Conservation (phyloP, 2,797 vertebrate genomes). For the Poeciliopsis turneri region DNA sequence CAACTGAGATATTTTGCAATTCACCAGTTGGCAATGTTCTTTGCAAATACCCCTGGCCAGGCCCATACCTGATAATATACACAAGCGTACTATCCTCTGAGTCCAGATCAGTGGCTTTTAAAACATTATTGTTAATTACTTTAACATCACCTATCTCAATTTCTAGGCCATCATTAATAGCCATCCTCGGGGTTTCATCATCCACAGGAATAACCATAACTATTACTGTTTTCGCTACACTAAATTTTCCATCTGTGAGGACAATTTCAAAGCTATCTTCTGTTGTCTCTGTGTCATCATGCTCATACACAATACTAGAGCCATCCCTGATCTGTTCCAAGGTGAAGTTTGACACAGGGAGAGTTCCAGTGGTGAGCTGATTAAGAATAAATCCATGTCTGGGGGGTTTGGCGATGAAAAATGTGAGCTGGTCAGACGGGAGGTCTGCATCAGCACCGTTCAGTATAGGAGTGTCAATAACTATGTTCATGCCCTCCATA, state of each 20-base stretch:
- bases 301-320: conserved; percentile 94
- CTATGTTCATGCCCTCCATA: conserved; percentile 97
- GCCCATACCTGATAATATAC: conserved; percentile 89
- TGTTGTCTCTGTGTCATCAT: conserved; percentile 93
- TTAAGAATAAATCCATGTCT: conserved; percentile 90
- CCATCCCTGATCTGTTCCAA: conserved; percentile 92
- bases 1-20: conserved; percentile 88
- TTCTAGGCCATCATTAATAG: conserved; percentile 94
- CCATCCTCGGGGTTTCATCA: conserved; percentile 95
- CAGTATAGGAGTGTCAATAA: conserved; percentile 92
- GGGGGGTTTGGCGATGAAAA: conserved; percentile 86
- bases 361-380: conserved; percentile 88
- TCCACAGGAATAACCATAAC: conserved; percentile 93
- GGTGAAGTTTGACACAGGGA: conserved; percentile 88
- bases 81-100: conserved; percentile 89
- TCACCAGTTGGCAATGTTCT: conserved; percentile 75
- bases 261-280: conserved; percentile 89
- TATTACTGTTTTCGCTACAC: conserved; percentile 82
- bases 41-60: conserved; percentile 89
- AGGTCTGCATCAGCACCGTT: conserved; percentile 90
- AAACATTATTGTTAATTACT: conserved; percentile 84
- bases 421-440: conserved; percentile 85
- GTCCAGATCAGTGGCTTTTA: conserved; percentile 95
- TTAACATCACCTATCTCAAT: conserved; percentile 90
- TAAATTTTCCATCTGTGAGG: conserved; percentile 91